phyloP scores from a whole-genome alignment of 2,888 invertebrate species.

The Trissolcus brochymenae region DNA sequence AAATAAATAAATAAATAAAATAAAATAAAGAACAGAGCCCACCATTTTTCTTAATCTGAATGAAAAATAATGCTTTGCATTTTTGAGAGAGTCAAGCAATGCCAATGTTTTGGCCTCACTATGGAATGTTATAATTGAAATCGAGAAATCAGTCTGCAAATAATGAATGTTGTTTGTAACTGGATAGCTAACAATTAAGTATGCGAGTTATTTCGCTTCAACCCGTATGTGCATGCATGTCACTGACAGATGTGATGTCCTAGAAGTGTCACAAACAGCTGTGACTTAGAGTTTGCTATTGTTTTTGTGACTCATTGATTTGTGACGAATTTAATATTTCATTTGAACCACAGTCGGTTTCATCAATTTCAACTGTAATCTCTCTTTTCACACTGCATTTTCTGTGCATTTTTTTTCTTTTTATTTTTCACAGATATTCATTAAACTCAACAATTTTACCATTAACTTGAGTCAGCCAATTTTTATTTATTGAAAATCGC shows the following conservation, averaged over 20 bases:
- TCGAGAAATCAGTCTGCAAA: conserved; percentile 21
- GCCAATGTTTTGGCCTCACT: conserved; percentile 11
- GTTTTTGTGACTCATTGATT: conserved; percentile 67
- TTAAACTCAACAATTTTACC: too few relatives aligned
- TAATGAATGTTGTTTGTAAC: conserved; percentile 39
- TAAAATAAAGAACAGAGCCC: not conserved
- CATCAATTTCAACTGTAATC: not conserved
- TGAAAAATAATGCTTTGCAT: conserved; percentile 2
- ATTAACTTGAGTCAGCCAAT: not conserved
- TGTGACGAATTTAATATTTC: too few relatives aligned
- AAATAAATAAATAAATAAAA: not conserved
- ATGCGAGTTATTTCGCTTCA: conserved; percentile 43
- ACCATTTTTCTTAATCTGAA: not conserved
- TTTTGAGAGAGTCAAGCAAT: not conserved
- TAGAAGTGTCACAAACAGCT: conserved; percentile 65
- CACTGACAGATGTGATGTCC: conserved; percentile 58
- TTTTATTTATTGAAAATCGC: conserved; percentile 16
- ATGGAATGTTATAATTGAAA: conserved; percentile 20
- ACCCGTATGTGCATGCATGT: conserved; percentile 58
- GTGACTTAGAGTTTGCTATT: conserved; percentile 65
- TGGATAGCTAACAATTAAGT: conserved; percentile 42
- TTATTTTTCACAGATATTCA: not conserved
- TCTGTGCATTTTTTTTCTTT: not conserved
- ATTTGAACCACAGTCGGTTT: not conserved
- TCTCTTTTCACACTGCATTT: not conserved